These are phyloP conservation scores for Liposcelis brunnea DNA, from an alignment of 2,888 invertebrate genomes.

Conservation along the genomic window DNA sequence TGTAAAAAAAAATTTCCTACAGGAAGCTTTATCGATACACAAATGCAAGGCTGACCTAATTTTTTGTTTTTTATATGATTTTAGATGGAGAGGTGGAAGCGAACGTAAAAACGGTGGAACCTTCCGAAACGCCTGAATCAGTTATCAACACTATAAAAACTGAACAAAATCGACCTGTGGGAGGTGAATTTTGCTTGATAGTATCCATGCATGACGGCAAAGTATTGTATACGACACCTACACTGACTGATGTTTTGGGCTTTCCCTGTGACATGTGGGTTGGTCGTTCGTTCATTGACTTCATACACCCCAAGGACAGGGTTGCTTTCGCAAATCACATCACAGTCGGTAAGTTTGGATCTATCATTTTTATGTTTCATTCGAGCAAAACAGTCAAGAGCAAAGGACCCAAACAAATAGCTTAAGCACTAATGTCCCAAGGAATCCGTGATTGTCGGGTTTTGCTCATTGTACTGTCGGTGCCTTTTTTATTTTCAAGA, in stretches of 20 bases:
- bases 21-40: too few relatives aligned
- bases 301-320: conserved; percentile 60
- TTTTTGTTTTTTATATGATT: too few relatives aligned
- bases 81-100: background rate
- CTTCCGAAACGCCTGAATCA: conserved; percentile 1
- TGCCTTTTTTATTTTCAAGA: too few relatives aligned
- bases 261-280: conserved; percentile 73
- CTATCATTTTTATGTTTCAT: conserved; percentile 28
- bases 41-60: too few relatives aligned
- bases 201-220: conserved; percentile 72
- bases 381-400: too few relatives aligned
- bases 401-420: too few relatives aligned
- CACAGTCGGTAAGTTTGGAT: conserved; percentile 41
- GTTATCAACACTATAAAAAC: background rate
- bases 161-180: background rate
- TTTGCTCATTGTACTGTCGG: too few relatives aligned
- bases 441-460: too few relatives aligned
- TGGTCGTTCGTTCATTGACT: conserved; percentile 71
- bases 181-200: conserved; percentile 63
- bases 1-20: too few relatives aligned
- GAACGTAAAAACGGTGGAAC: background rate
- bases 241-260: conserved; percentile 49
- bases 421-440: too few relatives aligned
- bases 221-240: conserved; percentile 55
- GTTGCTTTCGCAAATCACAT: conserved; percentile 60